Evolutionary conservation across 2,888 invertebrate species (phyloP), one percentile per base, ranked within the genome.

Genomic region (Nasonovia ribisnigri): DNA sequence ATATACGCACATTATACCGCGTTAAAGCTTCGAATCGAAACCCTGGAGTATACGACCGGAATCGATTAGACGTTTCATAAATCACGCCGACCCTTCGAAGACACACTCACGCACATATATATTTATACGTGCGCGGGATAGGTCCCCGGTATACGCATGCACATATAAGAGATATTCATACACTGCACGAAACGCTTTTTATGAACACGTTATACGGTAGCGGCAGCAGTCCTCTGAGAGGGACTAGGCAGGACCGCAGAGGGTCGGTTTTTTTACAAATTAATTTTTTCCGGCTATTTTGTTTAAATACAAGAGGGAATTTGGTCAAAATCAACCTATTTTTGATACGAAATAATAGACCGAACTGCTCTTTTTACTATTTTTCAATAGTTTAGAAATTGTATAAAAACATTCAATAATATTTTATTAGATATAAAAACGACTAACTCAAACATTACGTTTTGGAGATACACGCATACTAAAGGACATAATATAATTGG

Each of bases 1-100:
- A n/a, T 46, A n/a, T 20, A 29, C 51, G 51, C 84, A 57, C 43
- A 46, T 57, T 92, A 29, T 51, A 88, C 92, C 26, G 88, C 42
- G 89, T 90, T n/a, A 60, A 84, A 93, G 84, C 86, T 42, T 60
- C 48, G 84, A 84, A 89, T 89, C 88, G 93, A 93, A 93, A 90
- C 84, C 88, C 92, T 54, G 84, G 93, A 90, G 90, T 93, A 84
- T 86, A 84, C 86, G 84, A 84, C 88, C 92, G 92, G 92, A 90
- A 93, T 93, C 84, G 93, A 93, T 93, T 93, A 93, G 93, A 93
- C 93, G 89, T 93, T 93, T 57, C 93, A 93, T 93, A 93, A 93
- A 93, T 93, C 93, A 93, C 90, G 16, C 43, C 57, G 57, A 93
- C 93, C 93, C 93, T 93, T 90, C 93, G 93, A 89, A 84, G 93